phyloP scores from a whole-genome alignment of 2,888 invertebrate species.

The Cosmorhoe ocellata region DNA sequence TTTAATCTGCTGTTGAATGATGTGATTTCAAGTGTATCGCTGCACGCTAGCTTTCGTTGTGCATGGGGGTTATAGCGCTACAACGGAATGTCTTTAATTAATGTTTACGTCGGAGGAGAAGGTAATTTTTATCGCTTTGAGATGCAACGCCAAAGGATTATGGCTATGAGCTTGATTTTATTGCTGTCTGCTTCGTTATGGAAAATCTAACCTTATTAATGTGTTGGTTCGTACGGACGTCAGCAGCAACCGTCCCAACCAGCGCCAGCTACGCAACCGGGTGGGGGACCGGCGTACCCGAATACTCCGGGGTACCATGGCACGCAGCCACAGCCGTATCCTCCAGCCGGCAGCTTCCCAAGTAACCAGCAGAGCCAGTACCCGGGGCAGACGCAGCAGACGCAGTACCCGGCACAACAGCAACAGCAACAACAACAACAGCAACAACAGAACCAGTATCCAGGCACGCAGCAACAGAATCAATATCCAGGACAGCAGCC shows the following conservation, averaged over 20 bases:
- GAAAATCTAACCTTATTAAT: conserved; percentile 83
- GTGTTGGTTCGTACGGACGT: conserved; percentile 83
- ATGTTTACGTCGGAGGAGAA: conserved; percentile 63
- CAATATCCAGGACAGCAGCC: conserved; percentile 66
- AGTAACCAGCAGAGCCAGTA: conserved; percentile 70
- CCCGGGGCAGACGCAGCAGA: conserved; percentile 65
- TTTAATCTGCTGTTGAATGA: conserved; percentile 65
- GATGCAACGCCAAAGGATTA: conserved; percentile 68
- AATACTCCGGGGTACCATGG: conserved; percentile 81
- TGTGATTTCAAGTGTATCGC: conserved; percentile 75
- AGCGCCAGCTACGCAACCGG: conserved; percentile 80
- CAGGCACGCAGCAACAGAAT: conserved; percentile 40
- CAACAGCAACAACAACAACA: conserved; percentile 55
- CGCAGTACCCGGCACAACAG: conserved; percentile 36
- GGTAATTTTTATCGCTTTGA: conserved; percentile 78
- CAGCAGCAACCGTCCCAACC: conserved; percentile 83
- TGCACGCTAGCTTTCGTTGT: conserved; percentile 82
- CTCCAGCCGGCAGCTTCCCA: conserved; percentile 77
- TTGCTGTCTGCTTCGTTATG: conserved; percentile 79
- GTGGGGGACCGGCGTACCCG: conserved; percentile 77
- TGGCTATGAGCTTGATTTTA: conserved; percentile 74
- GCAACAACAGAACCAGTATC: conserved; percentile 41
- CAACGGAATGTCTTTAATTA: conserved; percentile 73
- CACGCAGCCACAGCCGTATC: conserved; percentile 81
- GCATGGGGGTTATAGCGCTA: conserved; percentile 80